These are phyloP conservation scores for Anneissia japonica DNA, from an alignment of 35 echinoderm and acorn worm genomes.

Conservation along the genomic window DNA sequence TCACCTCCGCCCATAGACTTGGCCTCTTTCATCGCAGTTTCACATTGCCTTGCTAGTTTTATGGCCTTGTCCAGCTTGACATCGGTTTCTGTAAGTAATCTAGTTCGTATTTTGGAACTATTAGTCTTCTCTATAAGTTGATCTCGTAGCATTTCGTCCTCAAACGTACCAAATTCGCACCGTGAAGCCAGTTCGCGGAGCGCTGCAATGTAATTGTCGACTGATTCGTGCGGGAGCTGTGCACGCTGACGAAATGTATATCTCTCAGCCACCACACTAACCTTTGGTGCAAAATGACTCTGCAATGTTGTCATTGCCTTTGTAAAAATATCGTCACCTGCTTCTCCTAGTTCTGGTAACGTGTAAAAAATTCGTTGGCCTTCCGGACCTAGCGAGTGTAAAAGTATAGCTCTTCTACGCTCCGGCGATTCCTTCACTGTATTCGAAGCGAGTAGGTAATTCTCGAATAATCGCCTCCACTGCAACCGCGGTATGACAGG, in stretches of 20 bases:
- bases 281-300: constrained; percentile 10
- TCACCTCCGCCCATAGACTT: not conserved
- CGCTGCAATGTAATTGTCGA: constrained; percentile 22
- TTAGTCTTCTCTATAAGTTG: constrained; percentile 29
- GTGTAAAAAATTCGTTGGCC: constrained; percentile 52
- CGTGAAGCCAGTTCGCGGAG: constrained; percentile 15
- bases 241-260: constrained; percentile 45
- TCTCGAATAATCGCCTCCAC: constrained; percentile 37
- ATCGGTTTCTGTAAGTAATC: constrained; percentile 28
- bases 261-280: constrained; percentile 42
- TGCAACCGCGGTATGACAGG: constrained; percentile 45
- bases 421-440: not conserved
- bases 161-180: constrained; percentile 34
- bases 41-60: not conserved
- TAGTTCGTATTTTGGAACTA: not conserved
- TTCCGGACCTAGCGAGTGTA: constrained; percentile 47
- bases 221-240: constrained; percentile 30
- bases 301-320: not conserved
- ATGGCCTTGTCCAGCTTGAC: constrained; percentile 1
- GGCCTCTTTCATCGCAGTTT: not conserved
- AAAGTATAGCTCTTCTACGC: constrained; percentile 39
- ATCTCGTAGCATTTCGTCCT: constrained; percentile 23
- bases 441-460: constrained; percentile 37
- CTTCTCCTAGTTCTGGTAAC: not conserved
- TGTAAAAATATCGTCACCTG: not conserved